phyloP scores from a whole-genome alignment of 2,888 invertebrate species.

The Lochmaea capreae region DNA sequence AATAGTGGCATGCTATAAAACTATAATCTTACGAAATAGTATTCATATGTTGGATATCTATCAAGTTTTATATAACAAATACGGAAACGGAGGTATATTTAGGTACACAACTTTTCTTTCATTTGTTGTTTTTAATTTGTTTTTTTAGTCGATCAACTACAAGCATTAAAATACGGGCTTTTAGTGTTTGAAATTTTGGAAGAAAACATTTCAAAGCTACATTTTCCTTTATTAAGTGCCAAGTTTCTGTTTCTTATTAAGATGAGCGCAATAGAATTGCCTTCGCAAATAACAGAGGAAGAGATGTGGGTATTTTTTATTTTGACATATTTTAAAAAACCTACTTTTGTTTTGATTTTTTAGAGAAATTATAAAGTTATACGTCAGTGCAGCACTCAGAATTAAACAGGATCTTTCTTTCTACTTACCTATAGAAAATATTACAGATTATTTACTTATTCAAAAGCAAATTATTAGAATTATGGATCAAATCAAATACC shows the following conservation, averaged over 20 bases:
- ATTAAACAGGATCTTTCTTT: not conserved
- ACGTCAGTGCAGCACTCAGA: not conserved
- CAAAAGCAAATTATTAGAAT: not conserved
- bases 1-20: conserved; percentile 41
- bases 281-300: not conserved
- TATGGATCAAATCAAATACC: not conserved
- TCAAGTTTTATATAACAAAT: conserved; percentile 43
- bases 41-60: conserved; percentile 45
- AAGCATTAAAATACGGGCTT: conserved; percentile 1
- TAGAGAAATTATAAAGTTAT: not conserved
- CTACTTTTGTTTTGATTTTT: not conserved
- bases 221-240: not conserved
- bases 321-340: too few relatives aligned
- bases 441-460: not conserved
- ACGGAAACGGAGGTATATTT: conserved; percentile 10
- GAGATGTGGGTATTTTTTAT: not conserved
- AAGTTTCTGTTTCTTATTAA: conserved; percentile 4
- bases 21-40: conserved; percentile 42
- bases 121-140: not conserved
- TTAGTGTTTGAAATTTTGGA: conserved; percentile 2
- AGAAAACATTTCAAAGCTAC: not conserved
- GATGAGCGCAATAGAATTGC: not conserved
- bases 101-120: too few relatives aligned
- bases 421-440: not conserved
- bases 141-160: not conserved